Percentiles rank a stretch among this genome's conserved stretches.
phyloP scores from a whole-genome alignment of 2,113 vertebrate genomes.

The Eidolon helvum region DNA sequence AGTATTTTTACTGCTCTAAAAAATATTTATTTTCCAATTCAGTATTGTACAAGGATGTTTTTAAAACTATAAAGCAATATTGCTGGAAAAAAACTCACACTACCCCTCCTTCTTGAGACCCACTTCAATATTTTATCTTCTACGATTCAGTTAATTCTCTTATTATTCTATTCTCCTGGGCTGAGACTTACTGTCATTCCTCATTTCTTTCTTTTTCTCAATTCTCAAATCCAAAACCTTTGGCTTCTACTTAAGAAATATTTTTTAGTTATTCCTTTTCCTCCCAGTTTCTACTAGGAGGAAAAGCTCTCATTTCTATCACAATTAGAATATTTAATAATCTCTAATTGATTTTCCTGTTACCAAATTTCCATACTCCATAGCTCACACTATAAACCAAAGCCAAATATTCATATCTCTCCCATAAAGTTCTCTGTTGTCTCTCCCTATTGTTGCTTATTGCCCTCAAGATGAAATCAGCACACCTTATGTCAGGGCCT shows the following conservation, averaged over 20 bases:
- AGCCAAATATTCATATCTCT: neutral
- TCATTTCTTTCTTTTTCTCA: neutral
- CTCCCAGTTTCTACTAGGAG: neutral
- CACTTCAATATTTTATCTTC: neutral
- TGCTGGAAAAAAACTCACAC: neutral
- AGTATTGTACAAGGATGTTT: neutral
- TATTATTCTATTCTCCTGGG: neutral
- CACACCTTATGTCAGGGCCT: neutral
- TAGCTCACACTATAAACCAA: neutral
- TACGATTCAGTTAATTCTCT: neutral
- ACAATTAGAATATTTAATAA: neutral
- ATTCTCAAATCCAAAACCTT: neutral
- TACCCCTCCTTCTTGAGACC: neutral
- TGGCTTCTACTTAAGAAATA: neutral
- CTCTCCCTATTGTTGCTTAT: neutral
- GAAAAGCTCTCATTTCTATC: neutral
- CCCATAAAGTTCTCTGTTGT: neutral
- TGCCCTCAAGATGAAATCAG: neutral
- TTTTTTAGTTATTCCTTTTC: neutral
- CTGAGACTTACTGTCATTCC: neutral
- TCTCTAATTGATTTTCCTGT: neutral
- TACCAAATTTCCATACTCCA: neutral
- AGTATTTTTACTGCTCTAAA: neutral
- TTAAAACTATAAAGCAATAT: neutral
- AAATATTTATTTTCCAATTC: neutral